Conservation (phyloP, 1,140 invertebrate species). For the Tetramorium parvispinum region DNA sequence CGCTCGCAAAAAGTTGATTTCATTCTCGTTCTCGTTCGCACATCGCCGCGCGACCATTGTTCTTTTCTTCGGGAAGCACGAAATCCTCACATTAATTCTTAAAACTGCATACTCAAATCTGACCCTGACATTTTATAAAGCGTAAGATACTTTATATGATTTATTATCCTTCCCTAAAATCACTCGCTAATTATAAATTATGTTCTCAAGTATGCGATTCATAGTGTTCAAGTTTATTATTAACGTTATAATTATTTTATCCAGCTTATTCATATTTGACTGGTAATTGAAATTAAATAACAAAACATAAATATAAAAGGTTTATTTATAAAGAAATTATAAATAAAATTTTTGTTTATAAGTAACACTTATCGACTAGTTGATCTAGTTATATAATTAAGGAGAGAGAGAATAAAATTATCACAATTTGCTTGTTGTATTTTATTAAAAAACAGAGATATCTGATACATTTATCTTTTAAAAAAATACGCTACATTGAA, state of each 20-base stretch:
- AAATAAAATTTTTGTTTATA: not conserved
- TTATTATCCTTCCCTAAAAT: slow-evolving; percentile 15
- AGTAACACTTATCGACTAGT: not conserved
- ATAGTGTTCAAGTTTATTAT: not conserved
- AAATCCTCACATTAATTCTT: slow-evolving; percentile 3
- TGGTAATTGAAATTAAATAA: not conserved
- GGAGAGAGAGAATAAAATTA: not conserved
- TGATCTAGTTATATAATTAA: not conserved
- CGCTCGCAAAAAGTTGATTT: slow-evolving; percentile 62
- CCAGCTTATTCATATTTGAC: not conserved
- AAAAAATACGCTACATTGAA: not conserved
- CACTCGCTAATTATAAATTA: slow-evolving; percentile 1
- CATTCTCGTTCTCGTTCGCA: slow-evolving; percentile 51
- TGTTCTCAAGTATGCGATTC: not conserved
- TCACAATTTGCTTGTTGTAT: not conserved
- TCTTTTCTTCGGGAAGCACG: not conserved
- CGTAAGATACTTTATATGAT: not conserved
- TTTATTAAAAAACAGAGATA: not conserved
- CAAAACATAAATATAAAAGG: not conserved
- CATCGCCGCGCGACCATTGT: slow-evolving; percentile 24
- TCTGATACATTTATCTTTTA: not conserved
- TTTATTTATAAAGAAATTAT: not conserved
- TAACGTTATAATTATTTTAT: not conserved
- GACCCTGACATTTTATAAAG: slow-evolving; percentile 23
- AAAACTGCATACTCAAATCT: not conserved